Conservation (phyloP, 2,113 vertebrate genomes). For the Tauraco erythrolophus region DNA sequence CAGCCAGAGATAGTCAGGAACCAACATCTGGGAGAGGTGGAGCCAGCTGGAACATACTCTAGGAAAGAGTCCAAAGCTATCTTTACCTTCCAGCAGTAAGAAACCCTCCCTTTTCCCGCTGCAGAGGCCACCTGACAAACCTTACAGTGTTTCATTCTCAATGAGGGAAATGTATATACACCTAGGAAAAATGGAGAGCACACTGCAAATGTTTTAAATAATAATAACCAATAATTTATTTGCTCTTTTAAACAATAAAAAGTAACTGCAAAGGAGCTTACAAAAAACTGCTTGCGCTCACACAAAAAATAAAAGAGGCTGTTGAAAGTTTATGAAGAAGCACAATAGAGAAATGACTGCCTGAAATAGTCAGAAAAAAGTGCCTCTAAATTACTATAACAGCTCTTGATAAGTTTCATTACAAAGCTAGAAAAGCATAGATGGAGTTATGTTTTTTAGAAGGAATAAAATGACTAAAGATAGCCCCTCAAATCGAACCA, state of each 20-base stretch:
- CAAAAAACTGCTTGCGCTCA: not conserved
- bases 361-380: not conserved
- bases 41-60: constrained; percentile 48
- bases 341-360: not conserved
- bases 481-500: not conserved
- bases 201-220: constrained; percentile 50
- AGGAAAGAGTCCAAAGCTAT: constrained; percentile 52
- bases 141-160: not conserved
- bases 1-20: constrained; percentile 59
- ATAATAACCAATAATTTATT: constrained; percentile 27
- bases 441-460: not conserved
- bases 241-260: constrained; percentile 24
- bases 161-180: not conserved
- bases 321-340: constrained; percentile 27
- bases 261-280: constrained; percentile 13
- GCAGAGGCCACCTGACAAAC: constrained; percentile 34
- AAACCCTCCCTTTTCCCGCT: constrained; percentile 14
- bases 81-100: constrained; percentile 9
- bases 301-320: not conserved
- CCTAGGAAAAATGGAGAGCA: not conserved
- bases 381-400: not conserved
- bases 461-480: not conserved
- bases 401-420: not conserved
- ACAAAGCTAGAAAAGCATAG: not conserved
- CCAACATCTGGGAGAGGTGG: constrained; percentile 47